These are phyloP conservation scores for Nomada goodeniana DNA, from an alignment of 2,888 invertebrate species.

Conservation along the genomic window DNA sequence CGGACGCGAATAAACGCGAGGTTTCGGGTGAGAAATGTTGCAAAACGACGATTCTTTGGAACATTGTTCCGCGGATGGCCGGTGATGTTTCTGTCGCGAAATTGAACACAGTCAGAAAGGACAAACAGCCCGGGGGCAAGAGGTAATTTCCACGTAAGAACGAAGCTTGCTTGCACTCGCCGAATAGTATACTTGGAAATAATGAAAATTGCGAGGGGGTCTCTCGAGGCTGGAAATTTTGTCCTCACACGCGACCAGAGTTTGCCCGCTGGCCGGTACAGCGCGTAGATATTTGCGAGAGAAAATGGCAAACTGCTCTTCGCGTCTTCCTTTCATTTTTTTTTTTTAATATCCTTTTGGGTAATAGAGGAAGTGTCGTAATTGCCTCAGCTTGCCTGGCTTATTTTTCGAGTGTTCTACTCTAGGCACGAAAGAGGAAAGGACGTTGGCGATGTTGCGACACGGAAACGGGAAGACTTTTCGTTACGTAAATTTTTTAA, in stretches of 20 bases:
- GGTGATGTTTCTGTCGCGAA: conserved; percentile 18
- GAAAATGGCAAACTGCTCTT: conserved; percentile 37
- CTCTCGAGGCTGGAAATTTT: conserved; percentile 23
- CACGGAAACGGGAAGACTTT: background rate
- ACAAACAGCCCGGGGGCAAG: conserved; percentile 20
- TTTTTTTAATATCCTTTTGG: background rate
- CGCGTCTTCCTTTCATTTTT: background rate
- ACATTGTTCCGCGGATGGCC: background rate
- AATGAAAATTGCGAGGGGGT: conserved; percentile 44
- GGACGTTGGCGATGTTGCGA: too few relatives aligned
- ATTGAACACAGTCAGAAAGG: conserved; percentile 27
- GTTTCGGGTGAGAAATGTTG: background rate
- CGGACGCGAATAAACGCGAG: conserved; percentile 1
- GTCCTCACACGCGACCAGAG: conserved; percentile 43
- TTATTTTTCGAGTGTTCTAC: background rate
- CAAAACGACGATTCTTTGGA: background rate
- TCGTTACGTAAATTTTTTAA: background rate
- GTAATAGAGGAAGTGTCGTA: conserved; percentile 19
- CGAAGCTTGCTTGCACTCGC: conserved; percentile 20
- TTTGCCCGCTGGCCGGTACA: background rate
- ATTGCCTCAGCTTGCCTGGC: conserved; percentile 1
- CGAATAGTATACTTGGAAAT: conserved; percentile 37
- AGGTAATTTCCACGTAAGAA: conserved; percentile 46
- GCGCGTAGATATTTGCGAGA: conserved; percentile 6
- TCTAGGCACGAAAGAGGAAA: too few relatives aligned